A percentile compares a stretch with the other conserved stretches of the same genome.
Conservation (phyloP, 1,140 invertebrate species). For the Delia radicum region DNA sequence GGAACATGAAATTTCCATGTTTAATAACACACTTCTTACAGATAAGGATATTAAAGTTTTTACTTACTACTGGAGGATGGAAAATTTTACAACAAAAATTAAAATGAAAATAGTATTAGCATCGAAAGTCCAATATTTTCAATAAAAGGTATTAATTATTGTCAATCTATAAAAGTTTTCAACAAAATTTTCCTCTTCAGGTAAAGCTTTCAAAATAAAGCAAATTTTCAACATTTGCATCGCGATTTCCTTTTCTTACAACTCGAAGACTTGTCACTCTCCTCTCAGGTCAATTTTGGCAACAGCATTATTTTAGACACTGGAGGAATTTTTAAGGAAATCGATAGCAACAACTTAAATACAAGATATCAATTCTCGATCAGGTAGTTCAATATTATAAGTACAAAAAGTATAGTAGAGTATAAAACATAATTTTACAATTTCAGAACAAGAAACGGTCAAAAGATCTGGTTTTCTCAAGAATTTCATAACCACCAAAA, state of each 20-base stretch:
- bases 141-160: slow-evolving; percentile 40
- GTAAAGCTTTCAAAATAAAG: slow-evolving; percentile 45
- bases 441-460: slow-evolving; percentile 32
- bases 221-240: slow-evolving; percentile 46
- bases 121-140: slow-evolving; percentile 47
- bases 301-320: slow-evolving; percentile 47
- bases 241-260: slow-evolving; percentile 48
- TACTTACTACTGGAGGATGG: slow-evolving; percentile 52
- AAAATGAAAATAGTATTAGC: slow-evolving; percentile 26
- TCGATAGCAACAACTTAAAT: slow-evolving; percentile 44
- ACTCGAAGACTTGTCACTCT: slow-evolving; percentile 30
- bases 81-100: slow-evolving; percentile 48
- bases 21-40: slow-evolving; percentile 49
- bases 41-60: slow-evolving; percentile 46
- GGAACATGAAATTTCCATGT: slow-evolving; percentile 40
- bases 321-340: slow-evolving; percentile 43
- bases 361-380: slow-evolving; percentile 50
- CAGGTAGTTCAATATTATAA: slow-evolving; percentile 31
- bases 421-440: not conserved
- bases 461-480: slow-evolving; percentile 47
- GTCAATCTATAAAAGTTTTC: not conserved
- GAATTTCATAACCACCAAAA: slow-evolving; percentile 42
- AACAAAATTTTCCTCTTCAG: slow-evolving; percentile 27
- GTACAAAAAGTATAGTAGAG: not conserved
- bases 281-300: not conserved